Base-by-base conservation (phyloP, 2,113 vertebrate species). In the Labeo catla region DNA sequence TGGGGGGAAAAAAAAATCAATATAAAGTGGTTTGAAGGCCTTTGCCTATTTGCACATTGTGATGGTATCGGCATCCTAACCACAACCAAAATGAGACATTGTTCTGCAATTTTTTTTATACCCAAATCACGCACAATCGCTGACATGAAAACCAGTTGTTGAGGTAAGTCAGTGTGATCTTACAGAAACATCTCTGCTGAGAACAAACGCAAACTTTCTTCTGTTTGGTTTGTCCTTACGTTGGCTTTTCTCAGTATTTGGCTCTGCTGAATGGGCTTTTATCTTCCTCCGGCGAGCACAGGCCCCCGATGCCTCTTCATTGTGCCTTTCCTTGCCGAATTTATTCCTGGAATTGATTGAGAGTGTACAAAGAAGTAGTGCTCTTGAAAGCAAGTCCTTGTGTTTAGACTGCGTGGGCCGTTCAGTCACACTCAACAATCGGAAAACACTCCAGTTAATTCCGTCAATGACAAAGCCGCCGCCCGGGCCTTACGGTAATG, bases 381-480 rank as follows among this genome's bases (percentile, higher is more conserved):
- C 73, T 74, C 49, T 80, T 85, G 9, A 78, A 77, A n/a, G 49
- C 70, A 85, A 84, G 68, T 77, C 65, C 70, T 54, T 36, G 3
- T n/a, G 2, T 63, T 73, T 59, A 57, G 78, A 87, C 82, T 52
- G 77, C 9, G 54, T 66, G 50, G 72, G 66, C 52, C 63, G 28
- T 36, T 59, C 15, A 19, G 47, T 49, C 83, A 79, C 66, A 70
- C 59, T 79, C 81, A 76, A 79, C 57, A 16, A 88, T 77, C 77
- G 4, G 49, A 86, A 83, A 84, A 6, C 85, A 59, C 49, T 90
- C 63, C 8, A 81, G 63, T 89, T 87, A 43, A 83, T 88, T 83
- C 52, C n/a, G n/a, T 70, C 43, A 61, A 61, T 76, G 63, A 84
- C 73, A 21, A 12, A 70, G 13, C 36, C 80, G 80, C 77, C 19